Evolutionary conservation across 2,797 vertebrate species (phyloP), one percentile per base, ranked within the genome.

Genomic region (Rallus crepitans): DNA sequence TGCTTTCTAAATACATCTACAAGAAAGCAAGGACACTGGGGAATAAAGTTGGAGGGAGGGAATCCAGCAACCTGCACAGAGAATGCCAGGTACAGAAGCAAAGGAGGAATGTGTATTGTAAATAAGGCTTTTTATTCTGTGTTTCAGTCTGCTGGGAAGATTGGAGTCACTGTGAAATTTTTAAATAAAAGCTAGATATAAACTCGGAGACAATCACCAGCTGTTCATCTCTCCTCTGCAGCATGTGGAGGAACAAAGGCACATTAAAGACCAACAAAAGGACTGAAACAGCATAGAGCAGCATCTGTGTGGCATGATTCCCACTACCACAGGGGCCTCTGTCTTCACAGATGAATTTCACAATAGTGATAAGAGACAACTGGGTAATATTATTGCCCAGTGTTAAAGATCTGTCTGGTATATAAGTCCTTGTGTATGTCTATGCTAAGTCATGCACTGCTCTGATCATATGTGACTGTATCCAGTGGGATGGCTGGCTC

Each of bases 181-280:
- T 94, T 87, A 92, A 96, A 94, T 93, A 95, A 90, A 94, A 92
- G 86, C 81, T 57, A 87, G 94, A 57, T 91, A 75, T 55, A 80
- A 89, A 94, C 85, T 87, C 89, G 68, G 86, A 94, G 91, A 92
- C 90, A 94, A 52, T 89, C 88, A 77, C 88, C 93, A 96, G 93
- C 89, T 95, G 88, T 96, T 96, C 73, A 39, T 40, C 82, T 89
- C 80, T 87, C 45, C 70, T 89, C 50, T 87, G 90, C 78, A 91
- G 78, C 68, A 33, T 82, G 88, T 83, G 79, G 78, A 93, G 73
- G 68, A 97, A 91, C 90, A 95, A 93, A 96, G 45, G 83, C 73
- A 85, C 53, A 68, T 95, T 94, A 90, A 6, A 90, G 73, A 77
- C 63, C 52, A 60, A 76, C 73, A 87, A 95, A 95, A 95, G 75